phyloP scores from a whole-genome alignment of 2,888 invertebrate genomes.

The Epicampocera succincta region DNA sequence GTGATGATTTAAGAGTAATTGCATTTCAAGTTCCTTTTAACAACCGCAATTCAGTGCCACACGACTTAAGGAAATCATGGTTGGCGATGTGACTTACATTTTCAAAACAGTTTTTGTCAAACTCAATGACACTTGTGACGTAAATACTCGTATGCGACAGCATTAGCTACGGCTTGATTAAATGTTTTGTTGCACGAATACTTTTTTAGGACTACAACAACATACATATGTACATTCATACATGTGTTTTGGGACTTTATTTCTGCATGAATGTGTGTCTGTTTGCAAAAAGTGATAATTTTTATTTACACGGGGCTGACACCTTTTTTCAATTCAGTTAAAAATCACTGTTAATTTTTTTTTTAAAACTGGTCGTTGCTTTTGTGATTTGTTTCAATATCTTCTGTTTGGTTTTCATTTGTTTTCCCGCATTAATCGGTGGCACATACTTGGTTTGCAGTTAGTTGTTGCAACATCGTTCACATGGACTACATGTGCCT shows the following conservation, averaged over 20 bases:
- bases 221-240: no score
- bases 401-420: conserved; percentile 1
- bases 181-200: conserved; percentile 8
- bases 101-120: no score
- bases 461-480: conserved; percentile 24
- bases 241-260: no score
- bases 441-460: conserved; percentile 33
- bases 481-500: conserved; percentile 29
- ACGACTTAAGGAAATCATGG: no score
- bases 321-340: conserved; percentile 9
- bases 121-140: no score
- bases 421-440: conserved; percentile 21
- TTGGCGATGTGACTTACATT: no score
- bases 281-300: no score
- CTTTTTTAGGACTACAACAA: no score
- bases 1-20: no score
- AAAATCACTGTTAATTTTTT: conserved; percentile 19
- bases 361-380: conserved; percentile 30
- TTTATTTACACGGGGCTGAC: background rate
- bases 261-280: background rate
- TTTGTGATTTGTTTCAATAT: conserved; percentile 1
- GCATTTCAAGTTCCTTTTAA: no score
- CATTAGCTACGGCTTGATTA: background rate
- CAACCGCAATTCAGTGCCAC: no score
- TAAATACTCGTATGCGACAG: no score